Conservation (phyloP, 2,797 vertebrate genomes). For the Squalus acanthias region DNA sequence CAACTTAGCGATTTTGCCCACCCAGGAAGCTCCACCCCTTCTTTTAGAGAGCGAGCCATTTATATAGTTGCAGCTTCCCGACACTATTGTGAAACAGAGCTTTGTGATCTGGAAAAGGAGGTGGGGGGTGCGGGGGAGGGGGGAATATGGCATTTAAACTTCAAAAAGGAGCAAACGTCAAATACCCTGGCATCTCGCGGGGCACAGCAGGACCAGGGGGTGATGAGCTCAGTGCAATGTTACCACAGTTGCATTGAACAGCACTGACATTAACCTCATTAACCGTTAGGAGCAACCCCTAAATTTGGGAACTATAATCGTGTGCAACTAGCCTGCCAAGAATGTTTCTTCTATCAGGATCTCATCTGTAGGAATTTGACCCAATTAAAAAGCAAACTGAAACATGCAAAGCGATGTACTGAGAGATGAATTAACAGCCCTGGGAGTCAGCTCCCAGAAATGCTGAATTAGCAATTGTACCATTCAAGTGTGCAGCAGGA, state of each 20-base stretch:
- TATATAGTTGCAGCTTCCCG: neutral
- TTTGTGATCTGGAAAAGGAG: neutral
- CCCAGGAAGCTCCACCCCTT: neutral
- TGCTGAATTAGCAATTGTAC: neutral
- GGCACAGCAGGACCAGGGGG: neutral
- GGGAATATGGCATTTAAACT: neutral
- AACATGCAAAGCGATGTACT: neutral
- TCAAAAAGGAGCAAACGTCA: neutral
- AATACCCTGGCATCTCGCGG: neutral
- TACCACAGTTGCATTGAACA: neutral
- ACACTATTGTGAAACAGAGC: neutral
- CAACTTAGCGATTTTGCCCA: neutral
- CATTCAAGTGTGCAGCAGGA: neutral
- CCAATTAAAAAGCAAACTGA: neutral
- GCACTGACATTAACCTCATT: neutral
- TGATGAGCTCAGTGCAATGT: neutral
- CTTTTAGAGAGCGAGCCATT: neutral
- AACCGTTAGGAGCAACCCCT: neutral
- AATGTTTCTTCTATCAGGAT: neutral
- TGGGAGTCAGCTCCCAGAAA: neutral
- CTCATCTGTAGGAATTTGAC: neutral
- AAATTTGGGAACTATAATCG: neutral
- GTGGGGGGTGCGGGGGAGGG: neutral
- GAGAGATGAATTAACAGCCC: neutral
- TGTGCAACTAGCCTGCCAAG: neutral